Base-by-base conservation (phyloP, 1,140 invertebrate genomes). In the Probaryconus sp. region DNA sequence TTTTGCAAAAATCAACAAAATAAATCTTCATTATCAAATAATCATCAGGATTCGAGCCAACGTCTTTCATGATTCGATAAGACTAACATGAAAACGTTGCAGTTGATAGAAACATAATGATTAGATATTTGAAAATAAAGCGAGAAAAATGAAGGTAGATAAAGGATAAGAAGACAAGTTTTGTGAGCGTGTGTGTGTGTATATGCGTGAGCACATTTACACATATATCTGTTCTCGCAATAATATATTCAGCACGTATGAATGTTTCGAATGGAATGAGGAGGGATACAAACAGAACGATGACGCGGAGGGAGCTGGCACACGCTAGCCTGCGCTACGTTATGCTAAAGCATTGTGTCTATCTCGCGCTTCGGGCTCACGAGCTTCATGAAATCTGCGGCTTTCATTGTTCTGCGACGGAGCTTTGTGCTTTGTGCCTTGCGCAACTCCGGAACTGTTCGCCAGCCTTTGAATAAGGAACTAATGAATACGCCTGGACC, bases 191-290 rank as follows among this genome's bases (percentile, higher is more conserved):
- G 43, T 55, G 35, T 31, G 37, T 43, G 31, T 17, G 10, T 6
- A 38, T 9, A 13, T 2, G 9, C 4, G 58, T 16, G 42, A 26
- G 56, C 16, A 31, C 55, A 35, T 38, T 35, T n/a, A 24, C 72
- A 61, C 70, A 81, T 80, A 81, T 85, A 85, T 85, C 79, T 86
- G 81, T 78, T 60, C 48, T 75, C 71, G 80, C 78, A 86, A 86
- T 87, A 87, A 87, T 87, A 87, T 87, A 87, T 86, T 87, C 86
- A 87, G 80, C 84, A 78, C 79, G 79, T 85, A 87, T 85, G 86
- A 86, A 87, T 87, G 85, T 87, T 82, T 79, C 78, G 51, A 74
- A 68, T 64, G 69, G 72, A 43, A 30, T 55, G 69, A 64, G 69
- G 31, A 31, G 53, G 61, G 42, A 65, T 58, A 60, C 61, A 38